Evolutionary conservation across 2,888 invertebrate species (phyloP).

Genomic region (Drosophila mulleri): DNA sequence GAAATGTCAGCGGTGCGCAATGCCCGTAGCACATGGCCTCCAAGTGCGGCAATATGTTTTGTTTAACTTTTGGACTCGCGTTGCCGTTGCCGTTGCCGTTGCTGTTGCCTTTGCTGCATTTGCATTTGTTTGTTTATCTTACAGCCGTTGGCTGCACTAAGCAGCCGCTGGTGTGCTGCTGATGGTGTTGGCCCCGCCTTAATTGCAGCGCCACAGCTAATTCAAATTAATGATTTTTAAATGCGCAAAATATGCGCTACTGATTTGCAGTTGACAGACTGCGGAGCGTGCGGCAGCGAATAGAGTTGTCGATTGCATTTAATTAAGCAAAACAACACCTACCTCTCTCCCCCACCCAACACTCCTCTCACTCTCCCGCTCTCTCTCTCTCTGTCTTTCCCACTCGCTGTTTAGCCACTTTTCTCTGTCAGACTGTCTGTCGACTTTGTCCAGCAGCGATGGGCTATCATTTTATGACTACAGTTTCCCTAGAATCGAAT

Average conservation of each 20-base stretch:
- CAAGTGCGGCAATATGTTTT: slow-evolving; percentile 79
- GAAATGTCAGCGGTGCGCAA: slow-evolving; percentile 73
- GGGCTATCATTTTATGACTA: slow-evolving; percentile 51
- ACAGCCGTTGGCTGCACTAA: slow-evolving; percentile 9
- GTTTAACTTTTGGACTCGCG: slow-evolving; percentile 71
- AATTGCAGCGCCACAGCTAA: slow-evolving; percentile 66
- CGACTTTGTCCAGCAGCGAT: slow-evolving; percentile 54
- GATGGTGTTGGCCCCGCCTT: slow-evolving; percentile 57
- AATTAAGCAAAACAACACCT: slow-evolving; percentile 54
- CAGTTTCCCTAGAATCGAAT: slow-evolving; percentile 52
- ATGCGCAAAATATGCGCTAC: slow-evolving; percentile 78
- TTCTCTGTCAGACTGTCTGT: slow-evolving; percentile 13
- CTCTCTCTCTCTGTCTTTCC: not conserved
- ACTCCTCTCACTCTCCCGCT: too few species aligned
- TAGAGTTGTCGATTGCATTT: slow-evolving; percentile 77
- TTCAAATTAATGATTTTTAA: slow-evolving; percentile 82
- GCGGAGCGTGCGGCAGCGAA: slow-evolving; percentile 23
- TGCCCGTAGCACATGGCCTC: slow-evolving; percentile 67
- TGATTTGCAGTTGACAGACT: slow-evolving; percentile 58
- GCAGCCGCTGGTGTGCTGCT: slow-evolving; percentile 5
- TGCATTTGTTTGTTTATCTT: slow-evolving; percentile 68
- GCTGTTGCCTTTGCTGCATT: slow-evolving; percentile 31
- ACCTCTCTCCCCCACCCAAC: not conserved
- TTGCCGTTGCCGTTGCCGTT: slow-evolving; percentile 25
- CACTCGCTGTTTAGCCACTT: not conserved